Percentiles rank a stretch among this genome's conserved stretches.
These are phyloP conservation scores for Trochalopteron elliotii DNA, from an alignment of 2,113 vertebrate species.

Conservation along the genomic window DNA sequence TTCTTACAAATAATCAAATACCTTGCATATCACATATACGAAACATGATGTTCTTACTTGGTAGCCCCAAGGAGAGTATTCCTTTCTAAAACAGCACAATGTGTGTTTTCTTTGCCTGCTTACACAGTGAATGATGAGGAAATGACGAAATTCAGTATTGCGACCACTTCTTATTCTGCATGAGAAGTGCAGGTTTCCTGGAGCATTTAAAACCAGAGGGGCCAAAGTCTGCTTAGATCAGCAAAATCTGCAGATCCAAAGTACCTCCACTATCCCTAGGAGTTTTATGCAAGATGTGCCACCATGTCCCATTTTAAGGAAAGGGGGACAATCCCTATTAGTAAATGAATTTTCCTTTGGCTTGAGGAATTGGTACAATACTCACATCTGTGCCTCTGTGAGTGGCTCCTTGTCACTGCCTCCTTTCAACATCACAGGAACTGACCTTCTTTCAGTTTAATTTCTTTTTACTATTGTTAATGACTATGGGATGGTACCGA, in stretches of 20 bases:
- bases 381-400: not conserved
- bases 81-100: not conserved
- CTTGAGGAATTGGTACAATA: not conserved
- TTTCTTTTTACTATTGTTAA: not conserved
- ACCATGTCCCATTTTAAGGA: not conserved
- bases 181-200: not conserved
- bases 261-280: not conserved
- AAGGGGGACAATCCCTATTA: not conserved
- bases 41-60: slow-evolving; percentile 10
- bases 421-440: not conserved
- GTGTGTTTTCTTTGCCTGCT: slow-evolving; percentile 35
- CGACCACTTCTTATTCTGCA: not conserved
- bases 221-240: not conserved
- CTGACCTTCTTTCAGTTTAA: not conserved
- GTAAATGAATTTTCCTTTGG: not conserved
- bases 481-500: not conserved
- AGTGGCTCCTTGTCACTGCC: not conserved
- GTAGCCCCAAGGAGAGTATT: not conserved
- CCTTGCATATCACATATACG: not conserved
- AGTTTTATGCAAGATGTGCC: not conserved
- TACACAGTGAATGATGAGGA: slow-evolving; percentile 21
- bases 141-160: not conserved
- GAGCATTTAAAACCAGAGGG: not conserved
- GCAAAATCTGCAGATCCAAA: not conserved
- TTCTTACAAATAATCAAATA: slow-evolving; percentile 59